Base-by-base conservation (phyloP, 2,113 vertebrate genomes). In the Heloderma charlesbogerti region DNA sequence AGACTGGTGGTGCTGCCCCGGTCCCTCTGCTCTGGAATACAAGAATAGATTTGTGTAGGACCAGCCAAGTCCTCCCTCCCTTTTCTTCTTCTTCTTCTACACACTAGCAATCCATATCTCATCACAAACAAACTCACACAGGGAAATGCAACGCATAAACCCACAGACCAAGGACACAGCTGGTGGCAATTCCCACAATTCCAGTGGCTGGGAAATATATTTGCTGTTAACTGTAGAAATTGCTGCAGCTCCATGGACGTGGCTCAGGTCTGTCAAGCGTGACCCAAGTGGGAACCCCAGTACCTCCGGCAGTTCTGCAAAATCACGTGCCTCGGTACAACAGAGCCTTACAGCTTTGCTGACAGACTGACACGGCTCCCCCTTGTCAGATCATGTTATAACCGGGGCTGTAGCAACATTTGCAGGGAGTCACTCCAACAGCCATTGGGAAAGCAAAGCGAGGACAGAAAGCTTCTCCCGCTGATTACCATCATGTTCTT, bases 1-100 rank as follows among this genome's bases (percentile, higher is more conserved):
- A 99, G 97, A 93, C 99, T 99, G 72, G 98, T 99, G 93, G 98
- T 98, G 93, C 99, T 99, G 94, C 99, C 99, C 45, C 98, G 98
- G 92, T 99, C 98, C 96, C 95, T 98, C 81, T 97, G 96, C 92
- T 98, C 99, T 99, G 94, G 88, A 94, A 96, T 78, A 92, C 45
- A 86, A 69, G 51, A 90, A 31, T 86, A 93, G 81, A 94, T 48
- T 92, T n/a, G 7, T 25, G 20, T 60, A 43, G 51, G 67, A 81
- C 48, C 90, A 0, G 0, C 4, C 3, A 60, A 3, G 9, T 2
- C 40, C 43, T 25, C 81, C 69, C 71, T n/a, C 66, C 60, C 81
- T 43, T 71, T 54, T 89, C 89, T 5, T 40, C 31, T 89, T n/a
- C 37, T 54, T 43, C 2, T 40, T 6, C 10, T 37, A 15, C 31